Conservation (phyloP, 1,140 invertebrate genomes). For the Sitodiplosis mosellana region DNA sequence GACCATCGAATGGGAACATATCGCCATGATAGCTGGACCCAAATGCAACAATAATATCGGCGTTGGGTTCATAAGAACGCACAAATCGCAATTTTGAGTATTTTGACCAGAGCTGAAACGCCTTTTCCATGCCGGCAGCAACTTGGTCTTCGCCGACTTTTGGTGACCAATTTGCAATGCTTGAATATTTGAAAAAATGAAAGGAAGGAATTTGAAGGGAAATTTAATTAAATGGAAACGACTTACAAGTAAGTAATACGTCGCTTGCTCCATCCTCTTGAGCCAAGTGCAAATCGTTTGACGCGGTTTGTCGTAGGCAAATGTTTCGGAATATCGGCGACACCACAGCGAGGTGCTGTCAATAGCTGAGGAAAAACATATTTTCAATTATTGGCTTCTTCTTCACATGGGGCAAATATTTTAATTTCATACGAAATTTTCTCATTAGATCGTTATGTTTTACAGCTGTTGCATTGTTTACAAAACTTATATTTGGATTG, state of each 20-base stretch:
- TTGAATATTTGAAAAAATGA: slow-evolving; percentile 16
- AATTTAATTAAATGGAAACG: too few species aligned
- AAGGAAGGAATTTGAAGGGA: too few species aligned
- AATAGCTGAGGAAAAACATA: slow-evolving; percentile 33
- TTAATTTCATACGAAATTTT: not conserved
- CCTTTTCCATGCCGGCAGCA: slow-evolving; percentile 30
- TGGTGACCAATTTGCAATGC: slow-evolving; percentile 42
- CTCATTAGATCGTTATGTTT: too few species aligned
- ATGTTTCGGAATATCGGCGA: slow-evolving; percentile 32
- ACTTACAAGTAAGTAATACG: slow-evolving; percentile 39
- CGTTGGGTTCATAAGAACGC: slow-evolving; percentile 21
- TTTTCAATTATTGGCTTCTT: too few species aligned
- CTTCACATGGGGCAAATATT: not conserved
- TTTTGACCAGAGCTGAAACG: slow-evolving; percentile 39
- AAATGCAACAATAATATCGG: slow-evolving; percentile 48
- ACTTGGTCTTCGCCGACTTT: slow-evolving; percentile 33
- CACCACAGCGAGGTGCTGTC: slow-evolving; percentile 40
- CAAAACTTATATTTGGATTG: not conserved
- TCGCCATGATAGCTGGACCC: slow-evolving; percentile 41
- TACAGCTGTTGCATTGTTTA: not conserved
- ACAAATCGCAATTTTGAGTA: slow-evolving; percentile 39
- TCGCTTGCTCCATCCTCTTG: slow-evolving; percentile 39
- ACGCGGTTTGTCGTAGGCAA: slow-evolving; percentile 12
- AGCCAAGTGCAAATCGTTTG: slow-evolving; percentile 35
- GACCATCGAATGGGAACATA: slow-evolving; percentile 46